A percentile compares a stretch with the other conserved stretches of the same genome.
phyloP scores from a whole-genome alignment of 64 coral and sea anemone genomes.

The Porites lutea region DNA sequence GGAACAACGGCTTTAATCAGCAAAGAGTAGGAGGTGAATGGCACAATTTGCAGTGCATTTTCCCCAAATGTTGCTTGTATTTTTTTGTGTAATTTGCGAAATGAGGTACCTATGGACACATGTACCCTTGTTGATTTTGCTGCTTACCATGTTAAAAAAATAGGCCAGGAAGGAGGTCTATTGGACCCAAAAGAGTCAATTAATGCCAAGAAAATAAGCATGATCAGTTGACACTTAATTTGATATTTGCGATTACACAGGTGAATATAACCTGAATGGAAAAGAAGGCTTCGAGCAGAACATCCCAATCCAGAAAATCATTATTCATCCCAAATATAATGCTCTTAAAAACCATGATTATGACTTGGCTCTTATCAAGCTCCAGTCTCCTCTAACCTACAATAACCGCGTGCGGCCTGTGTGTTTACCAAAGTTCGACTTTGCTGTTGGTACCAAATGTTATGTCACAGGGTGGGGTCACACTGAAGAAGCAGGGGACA shows the following conservation, averaged over 20 bases:
- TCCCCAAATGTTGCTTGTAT: no score
- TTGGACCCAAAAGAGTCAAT: no score
- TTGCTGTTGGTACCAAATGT: conserved; percentile 41
- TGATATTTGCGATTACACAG: neutral
- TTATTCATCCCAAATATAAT: conserved; percentile 66
- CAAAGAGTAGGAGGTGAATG: no score
- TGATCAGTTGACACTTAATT: neutral
- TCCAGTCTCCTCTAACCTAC: conserved; percentile 66
- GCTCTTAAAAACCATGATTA: conserved; percentile 70
- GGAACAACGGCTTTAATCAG: no score
- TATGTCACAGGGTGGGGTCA: conserved; percentile 81
- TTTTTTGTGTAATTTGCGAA: no score
- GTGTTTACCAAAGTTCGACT: conserved; percentile 68
- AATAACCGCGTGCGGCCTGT: conserved; percentile 74
- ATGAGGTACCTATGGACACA: no score
- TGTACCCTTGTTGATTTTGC: no score
- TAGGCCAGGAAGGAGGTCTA: no score
- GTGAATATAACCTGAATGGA: conserved; percentile 72
- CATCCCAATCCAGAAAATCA: conserved; percentile 63
- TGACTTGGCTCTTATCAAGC: conserved; percentile 83
- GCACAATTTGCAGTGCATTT: no score
- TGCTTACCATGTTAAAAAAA: no score
- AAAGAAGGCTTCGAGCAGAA: conserved; percentile 66
- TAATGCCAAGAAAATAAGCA: no score
- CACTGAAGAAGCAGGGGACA: conserved; percentile 39